These are phyloP conservation scores for Lepisosteus oculatus DNA, from an alignment of 2,113 vertebrate species.

Conservation along the genomic window DNA sequence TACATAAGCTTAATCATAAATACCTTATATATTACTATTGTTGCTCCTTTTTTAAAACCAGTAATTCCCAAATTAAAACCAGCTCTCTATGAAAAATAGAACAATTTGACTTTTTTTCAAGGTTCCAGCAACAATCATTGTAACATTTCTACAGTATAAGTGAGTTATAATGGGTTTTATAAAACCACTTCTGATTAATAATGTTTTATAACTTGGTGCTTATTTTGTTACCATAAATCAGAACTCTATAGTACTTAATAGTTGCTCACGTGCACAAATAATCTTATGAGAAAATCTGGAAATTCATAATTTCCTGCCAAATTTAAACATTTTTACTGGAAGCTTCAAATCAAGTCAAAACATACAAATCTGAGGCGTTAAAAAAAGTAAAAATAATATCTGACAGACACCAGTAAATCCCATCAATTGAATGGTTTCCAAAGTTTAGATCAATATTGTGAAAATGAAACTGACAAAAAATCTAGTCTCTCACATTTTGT, in stretches of 20 bases:
- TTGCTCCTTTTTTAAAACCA: slow-evolving; percentile 43
- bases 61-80: slow-evolving; percentile 58
- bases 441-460: too few relatives aligned
- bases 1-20: slow-evolving; percentile 47
- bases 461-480: too few relatives aligned
- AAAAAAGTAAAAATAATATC: slow-evolving; percentile 31
- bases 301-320: slow-evolving; percentile 43
- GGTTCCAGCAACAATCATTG: slow-evolving; percentile 41
- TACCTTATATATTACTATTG: slow-evolving; percentile 55
- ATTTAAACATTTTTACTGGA: slow-evolving; percentile 26
- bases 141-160: slow-evolving; percentile 48
- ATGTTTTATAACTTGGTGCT: slow-evolving; percentile 68
- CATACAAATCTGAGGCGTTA: slow-evolving; percentile 38
- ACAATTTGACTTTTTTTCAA: slow-evolving; percentile 16
- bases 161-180: slow-evolving; percentile 32
- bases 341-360: slow-evolving; percentile 12
- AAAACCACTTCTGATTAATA: slow-evolving; percentile 50
- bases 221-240: slow-evolving; percentile 46
- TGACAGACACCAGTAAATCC: slow-evolving; percentile 46
- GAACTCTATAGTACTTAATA: slow-evolving; percentile 14
- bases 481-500: too few relatives aligned
- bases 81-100: slow-evolving; percentile 57
- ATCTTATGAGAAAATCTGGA: slow-evolving; percentile 31
- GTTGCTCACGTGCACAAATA: slow-evolving; percentile 58
- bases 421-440: slow-evolving; percentile 31